Base-by-base conservation (phyloP, 1,140 invertebrate species). In the Panagrolaimus sp. region DNA sequence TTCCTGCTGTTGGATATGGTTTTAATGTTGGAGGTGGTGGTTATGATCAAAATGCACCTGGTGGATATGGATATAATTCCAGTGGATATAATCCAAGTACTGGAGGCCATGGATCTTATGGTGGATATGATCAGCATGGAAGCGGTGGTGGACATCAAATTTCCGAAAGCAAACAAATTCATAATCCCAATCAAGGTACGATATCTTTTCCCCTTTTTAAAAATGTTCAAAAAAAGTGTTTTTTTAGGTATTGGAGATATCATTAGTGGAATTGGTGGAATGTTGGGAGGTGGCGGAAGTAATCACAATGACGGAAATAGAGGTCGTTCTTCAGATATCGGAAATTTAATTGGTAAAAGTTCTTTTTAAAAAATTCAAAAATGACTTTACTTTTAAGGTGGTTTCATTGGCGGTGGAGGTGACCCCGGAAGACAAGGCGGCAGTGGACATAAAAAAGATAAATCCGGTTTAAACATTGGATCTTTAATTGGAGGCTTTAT, bases 391-490 rank as follows among this genome's bases (percentile, higher is more conserved):
- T 2, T 38, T 38, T 38, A 38, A 23, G 74, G 74, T n/a, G 74
- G 73, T 5, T 25, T 76, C 5, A 76, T 74, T 48, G 74, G 74
- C 1, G 74, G 71, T 27, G 74, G 74, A 11, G 77, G 76, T 25
- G 31, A 38, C 7, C 31, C 31, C 2, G 31, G 31, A 38, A 38
- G 31, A 38, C 31, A 38, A n/a, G n/a, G 31, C 31, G 2, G 7
- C 31, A 38, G 31, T 38, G 31, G 31, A 38, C 31, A 38, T 38
- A 38, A 38, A 38, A 38, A 38, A 7, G 31, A 38, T 38, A 38
- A 38, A 38, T 38, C 31, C 2, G 31, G 31, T 4, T 38, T 38
- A 38, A 38, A 38, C 7, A 38, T 38, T 38, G 31, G 31, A 38
- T 38, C 31, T 2, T 38, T 38, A 38, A 38, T 38, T 38, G 31